Evolutionary conservation across 1,140 invertebrate species (phyloP).

Genomic region (Rhagoletis zephyria): DNA sequence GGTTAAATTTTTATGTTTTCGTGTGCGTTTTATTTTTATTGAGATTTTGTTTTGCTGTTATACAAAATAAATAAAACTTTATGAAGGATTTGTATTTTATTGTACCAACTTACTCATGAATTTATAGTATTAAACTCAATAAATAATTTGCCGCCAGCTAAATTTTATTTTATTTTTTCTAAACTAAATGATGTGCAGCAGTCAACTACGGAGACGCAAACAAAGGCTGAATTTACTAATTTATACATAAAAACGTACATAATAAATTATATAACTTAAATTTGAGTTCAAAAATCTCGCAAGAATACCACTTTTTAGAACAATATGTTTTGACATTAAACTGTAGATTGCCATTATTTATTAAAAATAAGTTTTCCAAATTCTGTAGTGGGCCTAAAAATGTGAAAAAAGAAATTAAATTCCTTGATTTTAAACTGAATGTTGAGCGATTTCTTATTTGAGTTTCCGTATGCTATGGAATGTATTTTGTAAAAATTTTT

Average conservation of each 20-base stretch:
- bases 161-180: not conserved
- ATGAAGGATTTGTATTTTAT: constrained; percentile 16
- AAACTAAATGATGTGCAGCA: not conserved
- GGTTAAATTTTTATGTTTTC: constrained; percentile 5
- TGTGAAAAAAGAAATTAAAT: no score
- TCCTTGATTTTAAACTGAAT: no score
- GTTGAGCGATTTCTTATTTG: no score
- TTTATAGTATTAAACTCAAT: constrained; percentile 37
- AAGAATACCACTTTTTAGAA: no score
- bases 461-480: no score
- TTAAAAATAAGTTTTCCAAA: no score
- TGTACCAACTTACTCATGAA: not conserved
- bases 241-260: not conserved
- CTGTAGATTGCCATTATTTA: no score
- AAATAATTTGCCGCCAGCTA: not conserved
- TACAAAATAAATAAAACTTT: not conserved
- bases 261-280: no score
- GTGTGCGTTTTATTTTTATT: constrained; percentile 17
- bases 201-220: not conserved
- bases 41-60: not conserved
- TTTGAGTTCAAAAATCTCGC: no score
- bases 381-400: no score
- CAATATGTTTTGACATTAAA: no score
- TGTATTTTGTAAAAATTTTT: no score
- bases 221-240: constrained; percentile 29